A percentile compares a stretch with the other conserved stretches of the same genome.
Evolutionary conservation across 2,888 invertebrate species (phyloP).

Genomic region (Dryomyza anilis): DNA sequence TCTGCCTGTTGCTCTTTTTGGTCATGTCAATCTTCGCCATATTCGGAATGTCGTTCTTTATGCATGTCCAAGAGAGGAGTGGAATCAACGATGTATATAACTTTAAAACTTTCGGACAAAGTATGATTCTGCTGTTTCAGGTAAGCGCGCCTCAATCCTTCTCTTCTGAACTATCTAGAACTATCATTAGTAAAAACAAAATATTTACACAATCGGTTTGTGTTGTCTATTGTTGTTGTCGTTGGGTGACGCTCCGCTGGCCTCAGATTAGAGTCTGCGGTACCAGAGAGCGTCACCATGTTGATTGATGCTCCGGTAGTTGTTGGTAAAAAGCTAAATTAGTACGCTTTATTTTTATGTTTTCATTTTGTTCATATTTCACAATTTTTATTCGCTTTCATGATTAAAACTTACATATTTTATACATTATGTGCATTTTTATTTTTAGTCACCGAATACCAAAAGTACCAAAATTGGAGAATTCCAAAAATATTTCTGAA

Average conservation of each 20-base stretch:
- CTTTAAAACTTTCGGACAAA: conserved; percentile 97
- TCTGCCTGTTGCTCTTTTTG: conserved; percentile 94
- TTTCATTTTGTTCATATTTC: neutral
- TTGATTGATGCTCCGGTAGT: conserved; percentile 59
- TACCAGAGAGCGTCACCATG: conserved; percentile 55
- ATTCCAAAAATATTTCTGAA: no score
- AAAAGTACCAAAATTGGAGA: no score
- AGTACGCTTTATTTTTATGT: conserved; percentile 43
- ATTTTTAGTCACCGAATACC: no score
- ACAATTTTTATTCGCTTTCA: neutral
- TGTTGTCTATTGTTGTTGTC: conserved; percentile 60
- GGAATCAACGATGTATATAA: conserved; percentile 97
- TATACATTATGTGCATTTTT: no score
- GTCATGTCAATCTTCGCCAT: conserved; percentile 99
- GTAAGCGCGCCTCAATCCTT: conserved; percentile 63
- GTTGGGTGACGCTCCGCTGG: conserved; percentile 56
- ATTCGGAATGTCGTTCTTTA: conserved; percentile 99
- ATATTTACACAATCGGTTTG: conserved; percentile 45
- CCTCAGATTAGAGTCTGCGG: conserved; percentile 1
- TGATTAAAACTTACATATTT: neutral
- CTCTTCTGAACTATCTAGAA: conserved; percentile 16
- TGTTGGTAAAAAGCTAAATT: conserved; percentile 59
- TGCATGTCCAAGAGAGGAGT: conserved; percentile 94
- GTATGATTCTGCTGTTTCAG: conserved; percentile 97
- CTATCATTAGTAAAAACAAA: neutral